Evolutionary conservation across 2,888 invertebrate genomes (phyloP).

Genomic region (Philereme transversata): DNA sequence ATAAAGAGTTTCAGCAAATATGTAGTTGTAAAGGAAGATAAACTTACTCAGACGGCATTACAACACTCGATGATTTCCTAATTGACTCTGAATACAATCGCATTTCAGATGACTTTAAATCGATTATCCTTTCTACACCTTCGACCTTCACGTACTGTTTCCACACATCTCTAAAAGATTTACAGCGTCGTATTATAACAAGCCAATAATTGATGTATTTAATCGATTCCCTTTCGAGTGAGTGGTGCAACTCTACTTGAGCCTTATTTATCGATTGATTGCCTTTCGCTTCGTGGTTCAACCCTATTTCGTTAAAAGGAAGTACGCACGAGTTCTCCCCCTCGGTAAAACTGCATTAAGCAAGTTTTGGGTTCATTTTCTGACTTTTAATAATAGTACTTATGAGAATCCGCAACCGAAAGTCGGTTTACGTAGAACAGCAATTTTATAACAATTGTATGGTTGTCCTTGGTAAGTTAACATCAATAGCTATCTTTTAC

Average conservation of each 20-base stretch:
- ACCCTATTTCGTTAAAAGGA: constrained; percentile 51
- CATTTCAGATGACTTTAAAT: constrained; percentile 40
- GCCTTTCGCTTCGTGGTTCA: constrained; percentile 49
- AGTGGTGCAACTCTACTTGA: constrained; percentile 42
- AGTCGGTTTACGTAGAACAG: too few relatives aligned
- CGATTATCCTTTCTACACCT: constrained; percentile 54
- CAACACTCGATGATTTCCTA: constrained; percentile 1
- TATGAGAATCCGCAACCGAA: constrained; percentile 4
- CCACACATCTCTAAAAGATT: constrained; percentile 55
- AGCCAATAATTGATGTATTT: constrained; percentile 43
- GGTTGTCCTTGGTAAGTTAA: too few relatives aligned
- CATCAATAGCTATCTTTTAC: too few relatives aligned
- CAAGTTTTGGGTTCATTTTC: constrained; percentile 18
- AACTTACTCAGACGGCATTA: too few relatives aligned
- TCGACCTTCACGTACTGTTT: constrained; percentile 55
- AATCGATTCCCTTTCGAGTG: constrained; percentile 47
- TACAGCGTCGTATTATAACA: constrained; percentile 48
- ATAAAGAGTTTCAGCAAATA: too few relatives aligned
- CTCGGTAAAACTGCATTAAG: constrained; percentile 38
- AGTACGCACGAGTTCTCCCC: constrained; percentile 61
- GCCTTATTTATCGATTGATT: constrained; percentile 23
- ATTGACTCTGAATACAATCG: constrained; percentile 37
- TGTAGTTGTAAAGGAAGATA: too few relatives aligned
- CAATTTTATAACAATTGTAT: too few relatives aligned
- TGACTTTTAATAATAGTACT: constrained; percentile 10